phyloP scores from a whole-genome alignment of 2,113 vertebrate species.

The Hypocryptadius cinnamomeus region DNA sequence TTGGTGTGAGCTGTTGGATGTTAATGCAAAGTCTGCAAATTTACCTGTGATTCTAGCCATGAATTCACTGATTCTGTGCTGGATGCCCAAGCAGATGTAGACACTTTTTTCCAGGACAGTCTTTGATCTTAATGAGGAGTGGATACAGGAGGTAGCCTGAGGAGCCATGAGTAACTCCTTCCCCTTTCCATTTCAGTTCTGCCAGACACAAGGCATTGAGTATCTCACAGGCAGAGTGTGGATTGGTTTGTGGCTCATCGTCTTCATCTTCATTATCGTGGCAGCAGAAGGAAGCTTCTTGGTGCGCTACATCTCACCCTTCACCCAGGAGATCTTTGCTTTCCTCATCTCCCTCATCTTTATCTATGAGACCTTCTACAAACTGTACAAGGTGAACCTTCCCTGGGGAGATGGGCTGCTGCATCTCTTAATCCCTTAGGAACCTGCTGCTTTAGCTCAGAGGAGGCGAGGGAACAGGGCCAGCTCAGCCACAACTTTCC shows the following conservation, averaged over 20 bases:
- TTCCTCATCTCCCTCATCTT: conserved; percentile 99
- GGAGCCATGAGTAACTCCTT: not conserved
- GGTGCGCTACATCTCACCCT: conserved; percentile 95
- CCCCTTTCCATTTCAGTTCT: conserved; percentile 79
- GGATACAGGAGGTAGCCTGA: not conserved
- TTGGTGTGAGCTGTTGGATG: not conserved
- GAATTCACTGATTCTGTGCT: not conserved
- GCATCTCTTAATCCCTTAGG: not conserved
- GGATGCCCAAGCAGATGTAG: not conserved
- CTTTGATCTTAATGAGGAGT: not conserved
- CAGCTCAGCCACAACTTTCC: not conserved
- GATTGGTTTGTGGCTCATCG: conserved; percentile 96
- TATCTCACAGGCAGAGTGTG: conserved; percentile 95
- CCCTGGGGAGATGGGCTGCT: not conserved
- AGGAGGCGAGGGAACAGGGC: not conserved
- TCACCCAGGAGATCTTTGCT: conserved; percentile 98
- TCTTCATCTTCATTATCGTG: conserved; percentile 90
- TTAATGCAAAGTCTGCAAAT: not conserved
- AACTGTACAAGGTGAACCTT: conserved; percentile 85
- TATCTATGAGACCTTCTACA: conserved; percentile 97
- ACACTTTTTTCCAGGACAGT: not conserved
- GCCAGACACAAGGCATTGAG: conserved; percentile 86
- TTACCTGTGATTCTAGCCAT: not conserved
- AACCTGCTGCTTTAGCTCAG: not conserved
- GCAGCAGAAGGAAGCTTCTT: conserved; percentile 95